These are phyloP conservation scores for Yponomeuta malinellus DNA, from an alignment of 2,888 invertebrate species.

Conservation along the genomic window DNA sequence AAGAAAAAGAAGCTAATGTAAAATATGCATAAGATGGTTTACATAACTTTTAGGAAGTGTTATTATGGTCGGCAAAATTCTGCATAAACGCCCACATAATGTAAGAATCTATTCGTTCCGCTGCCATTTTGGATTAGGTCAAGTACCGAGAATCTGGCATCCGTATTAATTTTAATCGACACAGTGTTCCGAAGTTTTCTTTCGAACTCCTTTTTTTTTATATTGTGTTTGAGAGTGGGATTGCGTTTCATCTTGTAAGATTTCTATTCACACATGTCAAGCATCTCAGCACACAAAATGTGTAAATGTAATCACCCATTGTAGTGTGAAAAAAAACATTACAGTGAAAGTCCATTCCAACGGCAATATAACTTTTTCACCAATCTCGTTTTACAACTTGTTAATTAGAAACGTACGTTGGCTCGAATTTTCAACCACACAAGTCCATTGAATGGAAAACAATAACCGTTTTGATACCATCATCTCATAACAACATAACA, in stretches of 20 bases:
- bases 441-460: background rate
- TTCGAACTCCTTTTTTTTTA: no score
- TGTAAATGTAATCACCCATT: background rate
- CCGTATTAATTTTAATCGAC: no score
- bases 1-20: background rate
- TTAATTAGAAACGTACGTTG: no score
- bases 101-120: background rate
- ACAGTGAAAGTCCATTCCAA: background rate
- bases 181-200: no score
- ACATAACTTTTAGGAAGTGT: background rate
- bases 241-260: background rate
- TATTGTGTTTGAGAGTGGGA: no score
- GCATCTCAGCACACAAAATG: background rate
- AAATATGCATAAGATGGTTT: background rate
- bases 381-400: background rate
- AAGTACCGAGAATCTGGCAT: background rate
- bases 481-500: background rate
- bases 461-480: background rate
- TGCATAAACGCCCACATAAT: background rate
- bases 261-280: background rate
- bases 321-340: background rate
- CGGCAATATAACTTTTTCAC: background rate
- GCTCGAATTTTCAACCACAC: background rate
- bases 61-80: background rate
- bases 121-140: background rate